Evolutionary conservation across 1,140 invertebrate species (phyloP), one percentile per base, ranked within the genome.

Genomic region (Parapsyche elsis): DNA sequence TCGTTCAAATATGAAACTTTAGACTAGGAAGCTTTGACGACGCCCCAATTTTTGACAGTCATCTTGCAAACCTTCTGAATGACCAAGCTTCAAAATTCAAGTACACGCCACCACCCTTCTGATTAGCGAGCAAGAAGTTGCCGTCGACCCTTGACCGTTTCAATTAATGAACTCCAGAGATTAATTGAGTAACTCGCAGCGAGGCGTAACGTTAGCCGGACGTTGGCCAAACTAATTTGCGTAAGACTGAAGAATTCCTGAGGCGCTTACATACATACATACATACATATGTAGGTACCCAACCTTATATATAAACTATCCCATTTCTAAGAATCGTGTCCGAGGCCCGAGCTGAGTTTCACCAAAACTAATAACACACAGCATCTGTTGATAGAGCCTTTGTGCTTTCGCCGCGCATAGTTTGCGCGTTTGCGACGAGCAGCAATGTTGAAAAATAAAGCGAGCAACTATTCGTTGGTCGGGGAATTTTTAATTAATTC

Each of bases 131-230:
- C 61, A 67, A 75, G 24, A 44, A 30, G 70, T 30, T 9, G 70
- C 14, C 24, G 57, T 12, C n/a, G 14, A 79, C 77, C 77, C 81
- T 79, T 79, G 73, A 75, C 81, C 78, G 59, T 81, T 81, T 79
- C 78, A 78, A 80, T 82, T 82, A 80, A 82, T 80, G 78, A 82
- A 82, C 75, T 82, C 76, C 30, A 57, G 24, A 45, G 38, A 80
- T 73, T 82, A 82, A 82, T 82, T 74, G 78, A 77, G 45, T 61
- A 80, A 82, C 24, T 82, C 71, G 49, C 26, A 44, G 21, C 9
- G 16, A 23, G 10, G 59, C 19, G 45, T 7, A 46, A 46, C 45
- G 45, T 46, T 46, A 46, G 45, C 45, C 19, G 71, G 44, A 71
- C 61, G 21, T 21, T 7, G 26, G 53, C 24, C 61, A 71, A 76